Base-by-base conservation (phyloP, 2,888 invertebrate species). In the Malacosoma neustria region DNA sequence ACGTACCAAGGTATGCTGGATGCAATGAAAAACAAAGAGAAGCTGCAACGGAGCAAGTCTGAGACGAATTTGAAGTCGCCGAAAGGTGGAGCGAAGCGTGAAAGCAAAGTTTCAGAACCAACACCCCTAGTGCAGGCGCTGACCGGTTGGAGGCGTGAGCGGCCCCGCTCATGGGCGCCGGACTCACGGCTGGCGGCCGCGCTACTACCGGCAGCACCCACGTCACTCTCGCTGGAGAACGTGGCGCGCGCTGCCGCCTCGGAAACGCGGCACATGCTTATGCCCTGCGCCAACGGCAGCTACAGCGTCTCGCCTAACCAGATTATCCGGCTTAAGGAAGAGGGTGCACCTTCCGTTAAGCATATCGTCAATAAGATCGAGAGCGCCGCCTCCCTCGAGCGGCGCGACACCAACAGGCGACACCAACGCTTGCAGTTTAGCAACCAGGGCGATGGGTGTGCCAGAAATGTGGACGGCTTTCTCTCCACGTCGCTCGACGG, bases 1-100 rank as follows among this genome's bases (percentile, higher is more conserved):
- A 98, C 95, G 7, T 99, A 99, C 75, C 93, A 97, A 80, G 98
- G 96, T 42, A 98, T 98, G 63, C 87, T 99, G 51, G 96, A 95
- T 67, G 99, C 99, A 9, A 97, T 97, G 93, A 96, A 96, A 73
- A 97, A 97, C 67, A 93, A 95, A 59, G 96, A 97, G 66, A 96
- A 93, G 72, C 81, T 96, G 53, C 97, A 95, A 81, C 89, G 97
- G 48, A 96, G 96, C 39, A 96, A 97, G 82, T 97, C 97, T 42
- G 96, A 96, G 75, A 96, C 95, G 34, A 95, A 95, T 75, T 74
- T 95, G 38, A 94, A 95, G 72, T 90, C 91, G 34, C 91, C 91
- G 2, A 91, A 90, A 55, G 69, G 77, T 43, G 73, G 79, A 43
- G 76, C 72, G 1, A 89, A 89, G 65, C 60, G 57, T 11, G 89